Percentiles rank a stretch among this genome's conserved stretches.
Conservation (phyloP, 2,888 invertebrate species). For the Conus canariensis region DNA sequence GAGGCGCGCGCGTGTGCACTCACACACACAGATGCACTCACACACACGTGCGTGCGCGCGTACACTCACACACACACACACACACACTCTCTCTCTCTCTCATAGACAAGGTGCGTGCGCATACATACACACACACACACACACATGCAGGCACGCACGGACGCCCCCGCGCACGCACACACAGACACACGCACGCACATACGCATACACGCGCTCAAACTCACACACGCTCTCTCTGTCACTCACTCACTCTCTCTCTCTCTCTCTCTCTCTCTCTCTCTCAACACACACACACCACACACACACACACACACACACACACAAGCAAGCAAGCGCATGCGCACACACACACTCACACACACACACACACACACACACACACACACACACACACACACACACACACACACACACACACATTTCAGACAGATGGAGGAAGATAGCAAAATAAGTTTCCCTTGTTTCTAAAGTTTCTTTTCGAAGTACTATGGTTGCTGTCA, state of each 20-base stretch:
- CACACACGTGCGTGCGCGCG: neutral
- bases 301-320: neutral
- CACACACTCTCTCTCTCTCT: neutral
- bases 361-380: too few species aligned
- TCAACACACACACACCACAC: too few species aligned
- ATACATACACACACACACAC: neutral
- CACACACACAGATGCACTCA: neutral
- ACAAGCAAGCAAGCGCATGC: neutral
- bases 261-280: too few species aligned
- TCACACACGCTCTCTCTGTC: neutral
- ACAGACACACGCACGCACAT: conserved; percentile 7
- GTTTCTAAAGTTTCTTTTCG: neutral
- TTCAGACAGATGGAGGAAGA: neutral
- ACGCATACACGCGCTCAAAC: neutral
- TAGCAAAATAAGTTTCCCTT: neutral
- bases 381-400: too few species aligned
- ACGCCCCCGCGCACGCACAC: conserved; percentile 2
- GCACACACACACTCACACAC: too few species aligned
- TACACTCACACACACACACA: conserved; percentile 23
- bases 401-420: neutral
- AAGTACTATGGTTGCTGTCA: neutral
- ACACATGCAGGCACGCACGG: conserved; percentile 27
- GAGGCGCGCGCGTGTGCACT: neutral
- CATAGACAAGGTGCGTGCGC: neutral
- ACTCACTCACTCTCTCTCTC: too few species aligned